A percentile compares a stretch with the other conserved stretches of the same genome.
These are phyloP conservation scores for Lasioglossum marginatum DNA, from an alignment of 2,888 invertebrate species.

Conservation along the genomic window DNA sequence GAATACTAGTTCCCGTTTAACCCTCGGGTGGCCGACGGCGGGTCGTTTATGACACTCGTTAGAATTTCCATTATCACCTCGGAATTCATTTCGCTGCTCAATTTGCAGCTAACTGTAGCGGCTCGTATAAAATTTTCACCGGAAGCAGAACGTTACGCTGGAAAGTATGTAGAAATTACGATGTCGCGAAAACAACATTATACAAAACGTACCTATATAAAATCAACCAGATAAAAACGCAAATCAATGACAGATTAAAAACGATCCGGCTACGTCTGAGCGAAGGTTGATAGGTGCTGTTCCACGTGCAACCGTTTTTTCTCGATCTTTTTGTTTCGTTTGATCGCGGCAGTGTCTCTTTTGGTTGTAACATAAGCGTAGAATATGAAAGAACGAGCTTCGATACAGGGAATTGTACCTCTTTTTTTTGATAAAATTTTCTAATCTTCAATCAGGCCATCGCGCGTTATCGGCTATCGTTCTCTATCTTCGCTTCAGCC, in stretches of 20 bases:
- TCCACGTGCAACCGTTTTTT: background rate
- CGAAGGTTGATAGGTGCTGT: background rate
- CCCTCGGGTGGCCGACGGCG: background rate
- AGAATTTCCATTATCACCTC: background rate
- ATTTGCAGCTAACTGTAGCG: background rate
- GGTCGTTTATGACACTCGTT: background rate
- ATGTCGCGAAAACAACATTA: background rate
- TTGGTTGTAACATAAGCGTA: conserved; percentile 5
- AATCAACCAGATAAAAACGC: background rate
- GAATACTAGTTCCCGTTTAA: background rate
- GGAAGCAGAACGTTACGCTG: background rate
- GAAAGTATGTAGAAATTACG: too few species aligned
- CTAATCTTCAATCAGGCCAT: background rate
- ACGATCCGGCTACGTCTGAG: background rate
- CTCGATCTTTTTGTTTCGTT: background rate
- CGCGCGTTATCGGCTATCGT: background rate
- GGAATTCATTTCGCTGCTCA: background rate
- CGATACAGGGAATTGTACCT: background rate
- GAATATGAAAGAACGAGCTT: background rate
- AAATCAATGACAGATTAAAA: background rate
- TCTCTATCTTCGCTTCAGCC: background rate
- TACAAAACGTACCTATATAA: background rate
- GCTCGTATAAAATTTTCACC: background rate
- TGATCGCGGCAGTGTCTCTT: background rate
- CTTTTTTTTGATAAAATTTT: background rate